phyloP scores from a whole-genome alignment of 2,797 vertebrate species.

The Psittacula echo region DNA sequence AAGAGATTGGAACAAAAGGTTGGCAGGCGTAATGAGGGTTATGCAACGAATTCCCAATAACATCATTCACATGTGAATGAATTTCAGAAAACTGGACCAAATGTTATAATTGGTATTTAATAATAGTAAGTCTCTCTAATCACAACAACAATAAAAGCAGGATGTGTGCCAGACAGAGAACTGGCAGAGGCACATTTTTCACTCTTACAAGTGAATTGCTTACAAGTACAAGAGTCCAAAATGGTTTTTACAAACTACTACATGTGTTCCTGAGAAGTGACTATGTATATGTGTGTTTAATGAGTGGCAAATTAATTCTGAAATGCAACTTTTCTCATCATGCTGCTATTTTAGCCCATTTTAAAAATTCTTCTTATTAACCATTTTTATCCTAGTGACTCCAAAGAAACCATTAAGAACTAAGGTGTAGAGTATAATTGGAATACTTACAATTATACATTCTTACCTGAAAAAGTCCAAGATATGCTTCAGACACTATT shows the following conservation, averaged over 20 bases:
- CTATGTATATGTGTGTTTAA: background rate
- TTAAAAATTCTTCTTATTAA: background rate
- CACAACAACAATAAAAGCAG: conserved; percentile 46
- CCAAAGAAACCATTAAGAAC: background rate
- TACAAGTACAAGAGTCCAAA: background rate
- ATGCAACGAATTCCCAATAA: background rate
- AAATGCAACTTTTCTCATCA: background rate
- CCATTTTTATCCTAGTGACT: background rate
- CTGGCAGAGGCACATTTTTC: conserved; percentile 22
- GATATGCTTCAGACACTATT: background rate
- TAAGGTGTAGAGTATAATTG: background rate
- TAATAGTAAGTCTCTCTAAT: conserved; percentile 36
- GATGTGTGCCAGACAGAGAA: conserved; percentile 19
- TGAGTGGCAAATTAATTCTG: background rate
- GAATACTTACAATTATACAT: background rate
- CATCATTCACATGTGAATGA: conserved; percentile 26
- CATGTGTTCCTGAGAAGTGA: background rate
- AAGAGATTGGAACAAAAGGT: conserved; percentile 13
- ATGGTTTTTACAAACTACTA: background rate
- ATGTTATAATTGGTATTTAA: conserved; percentile 34
- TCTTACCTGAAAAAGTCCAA: background rate
- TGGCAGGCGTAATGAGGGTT: background rate
- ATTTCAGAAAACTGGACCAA: conserved; percentile 22
- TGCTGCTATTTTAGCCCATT: background rate
- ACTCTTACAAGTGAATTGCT: conserved; percentile 2